Evolutionary conservation across 2,888 invertebrate species (phyloP).

Genomic region (Drosophila atripex): DNA sequence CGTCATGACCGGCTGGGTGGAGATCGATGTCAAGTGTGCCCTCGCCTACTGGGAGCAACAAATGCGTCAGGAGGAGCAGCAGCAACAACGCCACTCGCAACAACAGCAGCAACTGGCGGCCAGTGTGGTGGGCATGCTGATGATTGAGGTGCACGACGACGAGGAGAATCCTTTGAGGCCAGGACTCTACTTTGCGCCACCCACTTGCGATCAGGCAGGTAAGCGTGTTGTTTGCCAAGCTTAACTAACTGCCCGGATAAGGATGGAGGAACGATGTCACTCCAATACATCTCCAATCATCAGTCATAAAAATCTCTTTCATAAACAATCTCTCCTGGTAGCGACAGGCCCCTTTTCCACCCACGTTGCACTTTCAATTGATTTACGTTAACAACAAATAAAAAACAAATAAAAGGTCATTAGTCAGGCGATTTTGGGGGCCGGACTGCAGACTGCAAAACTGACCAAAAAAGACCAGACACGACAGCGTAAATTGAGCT

Average conservation of each 20-base stretch:
- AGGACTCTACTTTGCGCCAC: slow-evolving; percentile 82
- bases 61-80: slow-evolving; percentile 43
- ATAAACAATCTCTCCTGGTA: neutral
- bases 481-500: slow-evolving; percentile 13
- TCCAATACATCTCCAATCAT: neutral
- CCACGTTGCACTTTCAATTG: slow-evolving; percentile 20
- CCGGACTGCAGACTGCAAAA: slow-evolving; percentile 53
- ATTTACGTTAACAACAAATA: slow-evolving; percentile 34
- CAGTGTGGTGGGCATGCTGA: slow-evolving; percentile 80
- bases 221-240: slow-evolving; percentile 83
- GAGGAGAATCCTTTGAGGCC: slow-evolving; percentile 82
- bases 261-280: slow-evolving; percentile 1
- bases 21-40: slow-evolving; percentile 83
- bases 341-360: slow-evolving; percentile 50
- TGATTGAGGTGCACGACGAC: slow-evolving; percentile 83
- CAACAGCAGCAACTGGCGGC: slow-evolving; percentile 57
- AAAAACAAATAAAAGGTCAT: slow-evolving; percentile 54
- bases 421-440: slow-evolving; percentile 44
- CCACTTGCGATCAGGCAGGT: slow-evolving; percentile 84
- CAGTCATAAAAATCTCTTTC: slow-evolving; percentile 5
- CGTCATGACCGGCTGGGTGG: slow-evolving; percentile 82
- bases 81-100: slow-evolving; percentile 50
- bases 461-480: slow-evolving; percentile 7
- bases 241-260: slow-evolving; percentile 74
- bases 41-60: slow-evolving; percentile 82